A percentile compares a stretch with the other conserved stretches of the same genome.
Evolutionary conservation across 2,888 invertebrate genomes (phyloP).

Genomic region (Selenia dentaria): DNA sequence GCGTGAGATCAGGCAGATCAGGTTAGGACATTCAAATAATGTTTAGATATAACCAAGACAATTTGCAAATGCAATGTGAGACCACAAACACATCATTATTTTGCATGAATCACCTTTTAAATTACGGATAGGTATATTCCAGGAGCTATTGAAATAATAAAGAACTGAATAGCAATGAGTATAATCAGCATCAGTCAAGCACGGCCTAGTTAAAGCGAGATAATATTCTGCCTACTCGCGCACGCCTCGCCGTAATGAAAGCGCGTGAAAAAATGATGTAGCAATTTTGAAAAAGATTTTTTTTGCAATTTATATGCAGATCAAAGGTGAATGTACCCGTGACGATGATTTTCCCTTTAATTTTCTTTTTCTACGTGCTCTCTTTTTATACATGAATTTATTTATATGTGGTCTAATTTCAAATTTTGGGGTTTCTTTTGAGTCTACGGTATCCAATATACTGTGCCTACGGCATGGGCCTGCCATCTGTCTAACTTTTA

Average conservation of each 20-base stretch:
- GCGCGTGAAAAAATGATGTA: conserved; percentile 24
- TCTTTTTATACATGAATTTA: not conserved
- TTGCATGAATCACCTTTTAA: conserved; percentile 20
- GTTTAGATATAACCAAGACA: too few species aligned
- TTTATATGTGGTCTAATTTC: too few species aligned
- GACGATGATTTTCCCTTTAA: conserved; percentile 13
- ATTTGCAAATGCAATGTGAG: too few species aligned
- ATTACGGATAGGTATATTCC: conserved; percentile 15
- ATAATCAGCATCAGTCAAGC: conserved; percentile 44
- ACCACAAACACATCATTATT: too few species aligned
- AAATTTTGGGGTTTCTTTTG: too few species aligned
- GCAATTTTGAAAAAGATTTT: conserved; percentile 24
- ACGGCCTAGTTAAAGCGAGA: conserved; percentile 26
- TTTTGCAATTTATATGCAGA: conserved; percentile 25
- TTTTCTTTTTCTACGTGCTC: conserved; percentile 7
- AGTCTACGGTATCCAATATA: too few species aligned
- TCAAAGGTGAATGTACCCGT: conserved; percentile 11
- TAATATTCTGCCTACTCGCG: conserved; percentile 26
- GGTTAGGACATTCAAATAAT: too few species aligned
- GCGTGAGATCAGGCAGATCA: too few species aligned
- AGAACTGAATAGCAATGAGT: conserved; percentile 39
- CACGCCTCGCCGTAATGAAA: conserved; percentile 22
- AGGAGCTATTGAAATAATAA: conserved; percentile 27
- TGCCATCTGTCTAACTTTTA: too few species aligned
- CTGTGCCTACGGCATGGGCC: too few species aligned